These are phyloP conservation scores for Daboia siamensis DNA, from an alignment of 2,113 vertebrate genomes.

Conservation along the genomic window DNA sequence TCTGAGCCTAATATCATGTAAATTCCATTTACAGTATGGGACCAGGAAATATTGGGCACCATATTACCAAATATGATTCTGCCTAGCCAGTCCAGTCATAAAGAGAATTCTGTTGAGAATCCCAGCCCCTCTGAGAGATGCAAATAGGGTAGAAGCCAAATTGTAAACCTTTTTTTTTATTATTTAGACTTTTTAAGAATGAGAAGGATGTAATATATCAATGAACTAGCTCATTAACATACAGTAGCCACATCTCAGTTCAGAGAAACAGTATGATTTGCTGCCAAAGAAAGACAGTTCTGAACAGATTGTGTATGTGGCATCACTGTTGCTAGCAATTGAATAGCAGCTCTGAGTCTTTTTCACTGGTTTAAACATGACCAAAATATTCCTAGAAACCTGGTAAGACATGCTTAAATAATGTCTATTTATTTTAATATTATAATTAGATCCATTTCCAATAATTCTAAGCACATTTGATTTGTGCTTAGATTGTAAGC, in stretches of 20 bases:
- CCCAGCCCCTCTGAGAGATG: neutral
- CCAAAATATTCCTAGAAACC: neutral
- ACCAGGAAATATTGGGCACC: neutral
- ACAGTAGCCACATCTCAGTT: neutral
- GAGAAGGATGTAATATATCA: neutral
- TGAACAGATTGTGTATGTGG: neutral
- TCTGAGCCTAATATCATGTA: neutral
- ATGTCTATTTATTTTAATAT: neutral
- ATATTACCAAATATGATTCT: neutral
- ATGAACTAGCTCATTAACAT: neutral
- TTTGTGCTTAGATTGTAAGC: too few species aligned
- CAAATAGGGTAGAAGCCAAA: neutral
- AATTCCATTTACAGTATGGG: neutral
- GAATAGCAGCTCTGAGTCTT: neutral
- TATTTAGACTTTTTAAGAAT: neutral
- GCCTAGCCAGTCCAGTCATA: neutral
- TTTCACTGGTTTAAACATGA: neutral
- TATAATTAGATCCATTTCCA: neutral
- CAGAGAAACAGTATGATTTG: neutral
- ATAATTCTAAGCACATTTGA: too few species aligned
- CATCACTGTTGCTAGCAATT: neutral
- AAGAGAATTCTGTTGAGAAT: neutral
- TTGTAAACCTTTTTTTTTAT: neutral
- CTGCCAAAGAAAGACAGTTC: neutral
- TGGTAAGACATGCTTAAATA: neutral